phyloP scores from a whole-genome alignment of 2,888 invertebrate genomes.

The Nemoura dubitans region DNA sequence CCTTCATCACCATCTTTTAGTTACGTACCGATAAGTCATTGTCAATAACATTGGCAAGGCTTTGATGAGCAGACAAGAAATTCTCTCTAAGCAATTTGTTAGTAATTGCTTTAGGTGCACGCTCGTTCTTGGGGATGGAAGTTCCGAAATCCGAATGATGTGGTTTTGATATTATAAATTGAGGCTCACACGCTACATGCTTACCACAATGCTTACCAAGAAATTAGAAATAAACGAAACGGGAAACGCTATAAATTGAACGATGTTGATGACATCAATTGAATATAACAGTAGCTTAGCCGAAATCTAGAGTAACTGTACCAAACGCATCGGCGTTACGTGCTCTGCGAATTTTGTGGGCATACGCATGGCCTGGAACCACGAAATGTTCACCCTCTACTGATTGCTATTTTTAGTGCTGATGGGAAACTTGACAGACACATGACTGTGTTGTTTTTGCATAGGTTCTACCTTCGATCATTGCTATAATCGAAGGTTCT shows the following conservation, averaged over 20 bases:
- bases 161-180: neutral
- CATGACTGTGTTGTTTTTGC: too few relatives aligned
- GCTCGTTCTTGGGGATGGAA: neutral
- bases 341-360: too few relatives aligned
- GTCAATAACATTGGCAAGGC: neutral
- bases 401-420: too few relatives aligned
- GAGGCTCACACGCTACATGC: neutral
- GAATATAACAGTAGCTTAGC: neutral
- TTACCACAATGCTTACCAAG: neutral
- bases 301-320: neutral
- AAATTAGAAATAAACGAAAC: neutral
- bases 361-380: too few relatives aligned
- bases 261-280: neutral
- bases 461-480: too few relatives aligned
- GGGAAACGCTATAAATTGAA: neutral
- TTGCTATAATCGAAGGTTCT: too few relatives aligned
- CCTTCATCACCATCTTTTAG: neutral
- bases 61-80: neutral
- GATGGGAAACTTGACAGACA: too few relatives aligned
- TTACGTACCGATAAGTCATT: neutral
- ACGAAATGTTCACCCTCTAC: too few relatives aligned
- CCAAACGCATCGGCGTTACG: neutral
- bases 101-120: neutral
- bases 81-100: neutral
- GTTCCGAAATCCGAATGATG: neutral